Base-by-base conservation (phyloP, 2,888 invertebrate species). In the Scrobipalpa costella region DNA sequence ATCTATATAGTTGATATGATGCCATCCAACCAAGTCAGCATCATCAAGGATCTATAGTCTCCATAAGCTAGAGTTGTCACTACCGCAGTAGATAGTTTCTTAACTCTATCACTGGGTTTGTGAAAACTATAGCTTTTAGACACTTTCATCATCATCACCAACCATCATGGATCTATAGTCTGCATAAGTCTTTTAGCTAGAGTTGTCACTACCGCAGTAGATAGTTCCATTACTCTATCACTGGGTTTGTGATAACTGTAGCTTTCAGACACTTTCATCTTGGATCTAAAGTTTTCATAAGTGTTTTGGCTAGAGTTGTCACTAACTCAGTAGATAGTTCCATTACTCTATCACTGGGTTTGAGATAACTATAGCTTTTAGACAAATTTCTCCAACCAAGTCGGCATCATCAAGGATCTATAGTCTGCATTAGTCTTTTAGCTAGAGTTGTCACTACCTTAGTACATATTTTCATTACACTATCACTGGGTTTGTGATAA, bases 201-300 rank as follows among this genome's bases (percentile, higher is more conserved):
- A 44, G 44, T 44, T 44, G 44, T n/a, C n/a, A n/a, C 44, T 44
- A 11, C 11, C 62, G 65, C 68, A 69, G 68, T 68, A 52, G 72
- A 69, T 68, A 72, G 63, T 68, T 72, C 7, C 34, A 27, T 50
- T 5, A 66, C 65, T 71, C 63, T 69, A 69, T 73, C 73, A 74
- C 71, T 72, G 70, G 71, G 71, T 69, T 55, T 58, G 36, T 67
- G 74, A 70, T 69, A 66, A 55, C 66, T 65, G 17, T 9, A 19
- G 40, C 59, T 63, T 50, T 52, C 11, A 52, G 64, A 61, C 60
- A 64, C 27, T 50, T 52, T 59, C 58, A 33, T 61, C 66, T 2
- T 52, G 27, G 27, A 27, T 27, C 27, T 21, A 64, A 1, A 7
- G 13, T 33, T 17, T 19, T n/a, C 6, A 21, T 9, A 8, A 44